A percentile compares a stretch with the other conserved stretches of the same genome.
These are phyloP conservation scores for Lepus europaeus DNA, from an alignment of 2,113 vertebrate species.

Conservation along the genomic window DNA sequence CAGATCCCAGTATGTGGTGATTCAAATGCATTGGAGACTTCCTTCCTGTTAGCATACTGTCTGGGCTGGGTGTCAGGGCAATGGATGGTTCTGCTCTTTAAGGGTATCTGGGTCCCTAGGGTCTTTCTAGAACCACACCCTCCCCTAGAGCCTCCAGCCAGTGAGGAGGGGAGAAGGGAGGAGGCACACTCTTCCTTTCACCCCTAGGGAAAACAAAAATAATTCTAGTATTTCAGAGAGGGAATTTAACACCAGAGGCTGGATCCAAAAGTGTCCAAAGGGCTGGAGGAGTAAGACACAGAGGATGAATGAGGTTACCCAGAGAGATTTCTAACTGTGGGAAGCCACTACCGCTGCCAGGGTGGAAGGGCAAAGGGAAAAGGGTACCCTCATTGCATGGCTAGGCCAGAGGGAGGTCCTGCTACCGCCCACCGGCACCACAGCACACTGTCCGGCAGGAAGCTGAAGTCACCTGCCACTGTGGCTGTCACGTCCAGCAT, in stretches of 20 bases:
- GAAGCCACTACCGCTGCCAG: background rate
- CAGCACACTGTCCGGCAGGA: background rate
- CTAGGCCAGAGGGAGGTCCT: background rate
- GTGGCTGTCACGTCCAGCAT: background rate
- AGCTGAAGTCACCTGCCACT: constrained; percentile 13
- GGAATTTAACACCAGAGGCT: background rate
- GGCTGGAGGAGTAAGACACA: background rate
- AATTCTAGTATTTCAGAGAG: background rate
- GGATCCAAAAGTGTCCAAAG: background rate
- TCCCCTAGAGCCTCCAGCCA: background rate
- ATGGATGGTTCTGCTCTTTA: background rate
- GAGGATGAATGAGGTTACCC: background rate
- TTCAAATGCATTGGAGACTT: background rate
- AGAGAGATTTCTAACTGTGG: background rate
- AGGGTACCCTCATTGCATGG: too few species aligned
- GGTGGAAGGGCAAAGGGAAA: background rate
- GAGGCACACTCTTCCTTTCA: background rate
- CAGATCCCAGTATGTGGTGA: background rate
- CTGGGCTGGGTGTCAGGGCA: background rate
- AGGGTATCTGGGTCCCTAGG: background rate
- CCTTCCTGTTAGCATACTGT: constrained; percentile 1
- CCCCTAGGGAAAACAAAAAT: background rate
- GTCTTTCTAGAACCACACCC: background rate
- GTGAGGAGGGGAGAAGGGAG: background rate
- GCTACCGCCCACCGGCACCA: background rate